Evolutionary conservation across 2,113 vertebrate species (phyloP).

Genomic region (Calonectris borealis): DNA sequence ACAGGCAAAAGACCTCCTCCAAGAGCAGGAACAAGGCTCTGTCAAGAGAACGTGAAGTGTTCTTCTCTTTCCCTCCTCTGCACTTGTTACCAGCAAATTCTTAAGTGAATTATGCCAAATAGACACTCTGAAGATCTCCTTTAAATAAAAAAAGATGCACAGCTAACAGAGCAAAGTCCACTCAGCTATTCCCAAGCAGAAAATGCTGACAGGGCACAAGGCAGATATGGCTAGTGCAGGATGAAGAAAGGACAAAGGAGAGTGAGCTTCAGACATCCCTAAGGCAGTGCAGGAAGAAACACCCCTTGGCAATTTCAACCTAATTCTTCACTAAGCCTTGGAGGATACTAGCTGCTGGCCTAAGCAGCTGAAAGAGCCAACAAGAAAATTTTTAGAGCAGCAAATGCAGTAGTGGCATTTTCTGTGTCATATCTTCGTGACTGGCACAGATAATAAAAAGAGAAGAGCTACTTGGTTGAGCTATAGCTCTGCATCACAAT

Average conservation of each 20-base stretch:
- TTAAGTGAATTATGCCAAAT: neutral
- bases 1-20: neutral
- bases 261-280: neutral
- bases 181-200: neutral
- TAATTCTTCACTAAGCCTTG: slow-evolving; percentile 11
- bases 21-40: neutral
- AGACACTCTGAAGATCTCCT: neutral
- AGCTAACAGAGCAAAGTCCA: neutral
- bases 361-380: neutral
- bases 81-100: neutral
- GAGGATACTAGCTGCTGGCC: neutral
- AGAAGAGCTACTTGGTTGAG: neutral
- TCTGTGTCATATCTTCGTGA: neutral
- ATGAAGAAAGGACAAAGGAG: slow-evolving; percentile 3
- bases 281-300: neutral
- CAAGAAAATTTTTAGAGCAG: neutral
- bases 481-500: neutral
- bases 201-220: neutral
- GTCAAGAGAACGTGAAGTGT: neutral
- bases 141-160: neutral
- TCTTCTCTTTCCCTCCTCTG: neutral
- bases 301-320: neutral
- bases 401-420: neutral
- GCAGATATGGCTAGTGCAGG: neutral
- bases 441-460: neutral